Evolutionary conservation across 2,113 vertebrate genomes (phyloP), one percentile per base, ranked within the genome.

Genomic region (Naja naja): DNA sequence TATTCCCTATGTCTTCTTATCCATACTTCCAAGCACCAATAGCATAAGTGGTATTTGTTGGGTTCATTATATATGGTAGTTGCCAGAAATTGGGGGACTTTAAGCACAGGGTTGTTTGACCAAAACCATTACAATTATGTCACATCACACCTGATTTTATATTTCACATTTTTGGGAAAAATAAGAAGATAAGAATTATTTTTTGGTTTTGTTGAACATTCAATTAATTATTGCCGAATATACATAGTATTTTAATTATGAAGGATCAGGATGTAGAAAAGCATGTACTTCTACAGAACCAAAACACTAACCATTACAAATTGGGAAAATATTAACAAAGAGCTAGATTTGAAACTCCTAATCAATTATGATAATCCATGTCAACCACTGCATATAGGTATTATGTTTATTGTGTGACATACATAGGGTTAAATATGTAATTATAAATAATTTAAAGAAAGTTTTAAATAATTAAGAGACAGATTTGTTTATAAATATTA

Each of bases 401-500:
- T 34, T 88, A 69, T 53, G 74, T 74, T 88, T 69, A 54, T 52
- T 88, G 22, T 3, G 47, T 53, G 7, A 87, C 85, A 53, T 52
- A 34, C 23, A 47, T 86, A 43, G 34, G 34, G 74, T 85, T 55
- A 34, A 55, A 45, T 10, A 85, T 39, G 14, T 58, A 22, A 25
- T 52, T 60, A 86, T 85, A 87, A 49, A 87, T 52, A 49, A 64
- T 74, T 53, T 69, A 39, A 69, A 86, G 2, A 49, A 91, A 87
- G 34, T 30, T 43, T 86, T 60, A 86, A 47, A 43, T 58, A 87
- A 87, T 87, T 87, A 64, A 92, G 47, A 69, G 58, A 54, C 23
- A 88, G 30, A 92, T 69, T 92, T 60, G 27, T 88, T 92, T 92
- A 52, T 92, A 88, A 92, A 54, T 87, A 92, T 87, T 54, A 43